Percentiles rank a stretch among this genome's conserved stretches.
Conservation (phyloP, 2,113 vertebrate species). For the Geothlypis trichas region DNA sequence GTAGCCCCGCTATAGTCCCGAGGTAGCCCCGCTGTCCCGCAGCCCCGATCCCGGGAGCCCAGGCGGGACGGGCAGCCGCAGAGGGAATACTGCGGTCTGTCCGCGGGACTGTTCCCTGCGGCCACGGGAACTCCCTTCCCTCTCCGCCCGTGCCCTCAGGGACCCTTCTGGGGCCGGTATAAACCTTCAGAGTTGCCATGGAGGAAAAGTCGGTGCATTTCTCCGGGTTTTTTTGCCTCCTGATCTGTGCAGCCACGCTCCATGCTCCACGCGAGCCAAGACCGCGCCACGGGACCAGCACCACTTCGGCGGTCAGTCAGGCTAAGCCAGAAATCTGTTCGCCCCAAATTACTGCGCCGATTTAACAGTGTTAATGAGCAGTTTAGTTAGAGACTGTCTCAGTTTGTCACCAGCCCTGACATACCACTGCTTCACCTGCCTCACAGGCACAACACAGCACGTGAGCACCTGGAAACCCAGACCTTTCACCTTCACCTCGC, state of each 20-base stretch:
- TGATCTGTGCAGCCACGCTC: background rate
- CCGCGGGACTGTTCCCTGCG: background rate
- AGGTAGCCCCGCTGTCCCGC: too few species aligned
- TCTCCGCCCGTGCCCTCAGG: background rate
- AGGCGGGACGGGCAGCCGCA: background rate
- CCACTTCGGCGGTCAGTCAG: rapidly evolving
- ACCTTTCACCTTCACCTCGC: background rate
- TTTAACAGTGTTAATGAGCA: background rate
- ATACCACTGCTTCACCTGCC: background rate
- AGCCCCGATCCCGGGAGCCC: background rate
- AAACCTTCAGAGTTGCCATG: background rate
- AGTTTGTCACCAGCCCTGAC: background rate
- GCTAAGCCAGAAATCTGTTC: background rate
- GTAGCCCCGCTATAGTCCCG: background rate
- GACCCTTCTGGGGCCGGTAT: background rate
- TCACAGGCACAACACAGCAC: background rate
- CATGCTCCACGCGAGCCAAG: background rate
- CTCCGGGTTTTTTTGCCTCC: background rate
- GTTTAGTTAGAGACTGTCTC: background rate
- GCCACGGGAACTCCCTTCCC: background rate
- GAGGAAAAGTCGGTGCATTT: background rate
- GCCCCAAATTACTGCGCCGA: background rate
- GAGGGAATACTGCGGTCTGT: too few species aligned
- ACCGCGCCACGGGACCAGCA: too few species aligned
- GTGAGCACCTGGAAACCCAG: background rate